These are phyloP conservation scores for Macropus fuliginosus DNA, from an alignment of 2,797 vertebrate genomes.

Conservation along the genomic window DNA sequence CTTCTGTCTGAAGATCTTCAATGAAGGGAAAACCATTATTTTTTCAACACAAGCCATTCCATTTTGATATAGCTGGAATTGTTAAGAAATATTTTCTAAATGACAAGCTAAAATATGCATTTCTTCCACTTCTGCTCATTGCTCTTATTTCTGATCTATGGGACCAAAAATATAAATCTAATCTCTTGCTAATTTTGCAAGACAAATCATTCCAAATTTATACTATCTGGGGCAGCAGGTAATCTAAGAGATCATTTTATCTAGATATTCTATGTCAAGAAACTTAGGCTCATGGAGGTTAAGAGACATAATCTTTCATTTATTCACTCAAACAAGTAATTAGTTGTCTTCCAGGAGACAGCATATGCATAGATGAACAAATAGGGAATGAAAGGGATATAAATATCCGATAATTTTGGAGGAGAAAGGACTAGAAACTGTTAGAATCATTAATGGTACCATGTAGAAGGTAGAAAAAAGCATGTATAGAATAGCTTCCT, in stretches of 20 bases:
- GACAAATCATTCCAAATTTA: not conserved
- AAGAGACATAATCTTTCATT: not conserved
- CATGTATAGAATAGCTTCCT: not conserved
- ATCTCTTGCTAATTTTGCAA: not conserved
- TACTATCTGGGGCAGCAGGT: not conserved
- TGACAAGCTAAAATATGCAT: not conserved
- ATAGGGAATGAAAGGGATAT: not conserved
- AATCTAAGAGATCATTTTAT: not conserved
- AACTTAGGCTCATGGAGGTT: not conserved
- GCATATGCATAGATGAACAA: not conserved
- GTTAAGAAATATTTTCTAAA: not conserved
- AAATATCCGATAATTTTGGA: not conserved
- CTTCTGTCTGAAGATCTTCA: not conserved
- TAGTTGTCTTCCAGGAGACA: not conserved
- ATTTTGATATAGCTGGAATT: not conserved
- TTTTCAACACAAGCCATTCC: not conserved
- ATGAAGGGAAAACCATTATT: not conserved
- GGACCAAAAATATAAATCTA: not conserved
- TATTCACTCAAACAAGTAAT: not conserved
- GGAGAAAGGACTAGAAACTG: not conserved
- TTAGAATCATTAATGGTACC: not conserved
- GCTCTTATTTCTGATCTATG: not conserved
- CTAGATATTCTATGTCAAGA: not conserved
- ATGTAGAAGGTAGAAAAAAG: not conserved
- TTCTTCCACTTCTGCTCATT: not conserved